Percentiles rank a stretch among this genome's conserved stretches.
These are phyloP conservation scores for Luscinia luscinia DNA, from an alignment of 2,797 vertebrate genomes.

Conservation along the genomic window DNA sequence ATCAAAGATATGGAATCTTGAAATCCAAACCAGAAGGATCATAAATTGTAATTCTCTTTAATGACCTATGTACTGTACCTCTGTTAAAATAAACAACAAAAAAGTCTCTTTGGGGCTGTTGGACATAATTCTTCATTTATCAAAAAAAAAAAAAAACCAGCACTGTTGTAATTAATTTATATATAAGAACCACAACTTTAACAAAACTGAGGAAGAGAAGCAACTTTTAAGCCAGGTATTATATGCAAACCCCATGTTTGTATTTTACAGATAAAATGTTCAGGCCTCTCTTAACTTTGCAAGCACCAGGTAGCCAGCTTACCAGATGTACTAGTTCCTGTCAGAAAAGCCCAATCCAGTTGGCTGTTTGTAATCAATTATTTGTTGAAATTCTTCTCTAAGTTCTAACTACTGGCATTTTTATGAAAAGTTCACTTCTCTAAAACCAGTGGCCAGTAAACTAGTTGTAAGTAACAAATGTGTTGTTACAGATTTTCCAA, in stretches of 20 bases:
- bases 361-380: background rate
- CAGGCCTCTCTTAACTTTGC: background rate
- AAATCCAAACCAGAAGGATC: slow-evolving; percentile 50
- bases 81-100: slow-evolving; percentile 23
- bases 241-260: background rate
- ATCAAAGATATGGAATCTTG: slow-evolving; percentile 62
- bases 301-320: background rate
- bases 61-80: slow-evolving; percentile 53
- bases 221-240: background rate
- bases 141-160: background rate
- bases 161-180: background rate
- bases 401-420: background rate
- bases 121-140: background rate
- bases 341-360: background rate
- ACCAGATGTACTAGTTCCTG: background rate
- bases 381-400: background rate
- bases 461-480: background rate
- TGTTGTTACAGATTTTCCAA: background rate
- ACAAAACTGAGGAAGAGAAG: background rate
- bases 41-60: slow-evolving; percentile 50
- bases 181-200: background rate
- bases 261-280: background rate
- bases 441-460: background rate
- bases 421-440: background rate
- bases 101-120: background rate